Conservation (phyloP, 2,113 vertebrate genomes). For the Colinus virginianus region DNA sequence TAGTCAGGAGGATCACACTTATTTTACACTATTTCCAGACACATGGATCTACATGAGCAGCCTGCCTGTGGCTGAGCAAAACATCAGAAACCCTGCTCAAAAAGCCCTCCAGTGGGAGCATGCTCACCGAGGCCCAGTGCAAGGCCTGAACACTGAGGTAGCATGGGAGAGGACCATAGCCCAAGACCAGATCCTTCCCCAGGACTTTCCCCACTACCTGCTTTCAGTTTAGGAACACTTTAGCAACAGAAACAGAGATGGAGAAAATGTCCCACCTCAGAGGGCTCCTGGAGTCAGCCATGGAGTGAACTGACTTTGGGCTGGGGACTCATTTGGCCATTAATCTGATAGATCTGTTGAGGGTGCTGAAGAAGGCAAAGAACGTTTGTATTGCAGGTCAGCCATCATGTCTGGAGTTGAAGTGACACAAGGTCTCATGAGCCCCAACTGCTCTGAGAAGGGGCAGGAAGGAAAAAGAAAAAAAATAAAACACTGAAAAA, state of each 20-base stretch:
- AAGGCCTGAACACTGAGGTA: background rate
- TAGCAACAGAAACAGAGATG: background rate
- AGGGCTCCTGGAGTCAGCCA: background rate
- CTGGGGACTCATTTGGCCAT: background rate
- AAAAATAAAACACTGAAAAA: background rate
- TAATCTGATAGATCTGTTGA: background rate
- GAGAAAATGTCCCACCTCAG: background rate
- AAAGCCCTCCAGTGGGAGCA: background rate
- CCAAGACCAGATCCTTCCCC: background rate
- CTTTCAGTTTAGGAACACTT: background rate
- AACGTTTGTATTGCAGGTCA: background rate
- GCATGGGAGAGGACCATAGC: background rate
- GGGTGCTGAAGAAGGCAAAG: background rate
- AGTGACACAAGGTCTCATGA: background rate
- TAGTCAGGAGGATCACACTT: background rate
- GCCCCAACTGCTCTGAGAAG: background rate
- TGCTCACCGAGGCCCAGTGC: background rate
- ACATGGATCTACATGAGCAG: background rate
- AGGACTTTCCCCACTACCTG: background rate
- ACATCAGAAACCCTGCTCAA: background rate
- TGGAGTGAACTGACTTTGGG: background rate
- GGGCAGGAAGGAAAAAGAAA: background rate
- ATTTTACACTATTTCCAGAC: background rate
- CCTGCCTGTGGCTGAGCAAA: background rate
- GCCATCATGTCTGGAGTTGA: accelerated